Base-by-base conservation (phyloP, 2,888 invertebrate species). In the Pollenia angustigena region DNA sequence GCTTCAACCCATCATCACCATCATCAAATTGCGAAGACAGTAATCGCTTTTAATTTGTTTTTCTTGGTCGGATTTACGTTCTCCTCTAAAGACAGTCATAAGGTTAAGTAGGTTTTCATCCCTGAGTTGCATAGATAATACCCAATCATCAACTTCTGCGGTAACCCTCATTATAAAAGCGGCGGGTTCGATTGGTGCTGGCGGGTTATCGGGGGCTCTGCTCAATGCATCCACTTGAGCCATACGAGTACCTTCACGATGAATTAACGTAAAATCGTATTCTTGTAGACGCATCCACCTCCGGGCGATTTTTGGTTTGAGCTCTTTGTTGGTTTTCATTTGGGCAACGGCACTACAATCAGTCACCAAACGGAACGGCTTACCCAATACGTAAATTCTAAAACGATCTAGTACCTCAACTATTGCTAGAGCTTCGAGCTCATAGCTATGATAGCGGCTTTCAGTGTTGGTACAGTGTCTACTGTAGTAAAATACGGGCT, bases 401-500 rank as follows among this genome's bases (percentile, higher is more conserved):
- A 88, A 88, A n/a, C 76, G 85, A 32, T 87, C 76, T 0, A 85
- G 46, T 10, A 48, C 11, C 14, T 85, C 88, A 4, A 89, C 88
- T 10, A 81, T 82, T 2, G 88, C 87, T 0, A 89, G 62, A 14
- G 71, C 85, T 54, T 89, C 85, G 0, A 88, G 54, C 42, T 89
- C 88, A 64, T 88, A 87, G 16, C 85, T 85, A 18, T 85, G 87
- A 16, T 88, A 88, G 0, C 18, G 23, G 12, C 69, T 52, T 56
- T 88, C 88, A 0, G 78, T 44, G 1, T 83, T 81, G 1, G 71
- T 85, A 6, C 87, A 87, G 10, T 76, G 85, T 10, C 88, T 75
- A 42, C 86, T 89, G 60, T 71, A 88, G 18, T 87, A 88, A 8
- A 69, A 54, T 1, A 89, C 87, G 0, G 87, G 85, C 18, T 84